A percentile compares a stretch with the other conserved stretches of the same genome.
Evolutionary conservation across 2,113 vertebrate species (phyloP).

Genomic region (Tetraodon nigroviridis): DNA sequence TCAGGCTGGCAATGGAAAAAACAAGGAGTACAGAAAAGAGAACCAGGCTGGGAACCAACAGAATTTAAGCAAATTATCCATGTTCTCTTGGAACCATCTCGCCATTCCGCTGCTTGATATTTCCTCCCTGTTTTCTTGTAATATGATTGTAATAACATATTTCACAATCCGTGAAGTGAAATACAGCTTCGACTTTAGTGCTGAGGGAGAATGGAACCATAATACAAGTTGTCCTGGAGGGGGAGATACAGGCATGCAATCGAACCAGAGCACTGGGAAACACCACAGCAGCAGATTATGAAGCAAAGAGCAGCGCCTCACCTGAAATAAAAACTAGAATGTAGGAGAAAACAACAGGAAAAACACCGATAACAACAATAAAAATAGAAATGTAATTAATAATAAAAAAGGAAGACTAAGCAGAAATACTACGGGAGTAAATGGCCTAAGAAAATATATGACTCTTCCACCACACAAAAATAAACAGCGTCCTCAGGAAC

Average conservation of each 20-base stretch:
- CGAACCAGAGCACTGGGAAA: slow-evolving; percentile 39
- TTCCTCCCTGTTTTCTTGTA: slow-evolving; percentile 23
- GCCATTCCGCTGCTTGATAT: slow-evolving; percentile 43
- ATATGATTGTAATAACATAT: slow-evolving; percentile 48
- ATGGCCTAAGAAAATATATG: slow-evolving; percentile 39
- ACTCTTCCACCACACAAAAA: slow-evolving; percentile 56
- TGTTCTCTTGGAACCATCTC: slow-evolving; percentile 46
- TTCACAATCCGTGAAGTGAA: slow-evolving; percentile 26
- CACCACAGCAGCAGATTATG: slow-evolving; percentile 23
- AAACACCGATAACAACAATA: background rate
- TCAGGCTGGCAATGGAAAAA: slow-evolving; percentile 64
- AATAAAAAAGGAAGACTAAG: background rate
- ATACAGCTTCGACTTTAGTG: slow-evolving; percentile 21
- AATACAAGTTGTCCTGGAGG: slow-evolving; percentile 75
- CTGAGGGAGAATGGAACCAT: slow-evolving; percentile 53
- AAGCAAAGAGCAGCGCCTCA: slow-evolving; percentile 30
- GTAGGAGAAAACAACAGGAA: slow-evolving; percentile 5
- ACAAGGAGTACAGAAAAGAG: slow-evolving; percentile 48
- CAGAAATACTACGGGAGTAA: slow-evolving; percentile 29
- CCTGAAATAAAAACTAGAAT: slow-evolving; percentile 4
- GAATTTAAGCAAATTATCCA: slow-evolving; percentile 55
- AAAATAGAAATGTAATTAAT: slow-evolving; percentile 2
- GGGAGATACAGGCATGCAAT: slow-evolving; percentile 77
- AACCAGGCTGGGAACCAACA: slow-evolving; percentile 48
- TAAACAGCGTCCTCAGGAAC: slow-evolving; percentile 62